phyloP scores from a whole-genome alignment of 2,797 vertebrate species.

The Molothrus ater region DNA sequence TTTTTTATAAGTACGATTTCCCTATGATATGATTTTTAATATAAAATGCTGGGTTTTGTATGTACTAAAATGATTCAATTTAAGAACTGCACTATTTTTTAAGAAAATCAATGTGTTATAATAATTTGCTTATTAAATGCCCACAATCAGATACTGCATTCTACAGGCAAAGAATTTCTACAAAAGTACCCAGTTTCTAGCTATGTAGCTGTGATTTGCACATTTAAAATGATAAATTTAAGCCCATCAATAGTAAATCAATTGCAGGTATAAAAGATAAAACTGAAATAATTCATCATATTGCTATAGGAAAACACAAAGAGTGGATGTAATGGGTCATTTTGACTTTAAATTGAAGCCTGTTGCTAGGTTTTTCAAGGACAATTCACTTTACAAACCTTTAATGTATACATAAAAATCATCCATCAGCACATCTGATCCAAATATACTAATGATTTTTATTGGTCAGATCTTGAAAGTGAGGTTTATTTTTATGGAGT shows the following conservation, averaged over 20 bases:
- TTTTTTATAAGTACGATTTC: constrained; percentile 20
- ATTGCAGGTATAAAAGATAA: constrained; percentile 75
- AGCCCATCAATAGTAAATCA: constrained; percentile 73
- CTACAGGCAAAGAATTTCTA: constrained; percentile 62
- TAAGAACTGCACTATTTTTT: constrained; percentile 62
- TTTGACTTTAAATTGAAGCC: constrained; percentile 65
- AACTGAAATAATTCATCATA: constrained; percentile 73
- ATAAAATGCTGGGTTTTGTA: constrained; percentile 38
- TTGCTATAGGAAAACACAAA: constrained; percentile 51
- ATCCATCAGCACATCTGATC: constrained; percentile 86
- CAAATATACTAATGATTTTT: constrained; percentile 92
- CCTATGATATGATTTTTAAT: constrained; percentile 10
- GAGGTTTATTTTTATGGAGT: constrained; percentile 96
- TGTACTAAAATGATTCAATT: constrained; percentile 59
- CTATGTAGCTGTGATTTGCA: constrained; percentile 50
- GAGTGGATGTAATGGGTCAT: constrained; percentile 36
- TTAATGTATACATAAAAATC: constrained; percentile 73
- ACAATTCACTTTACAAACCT: constrained; percentile 58
- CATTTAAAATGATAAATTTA: constrained; percentile 73
- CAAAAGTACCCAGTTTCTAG: constrained; percentile 55
- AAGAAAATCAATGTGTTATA: constrained; percentile 62
- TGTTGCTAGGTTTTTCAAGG: constrained; percentile 69
- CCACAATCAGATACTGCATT: constrained; percentile 53
- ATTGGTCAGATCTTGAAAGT: constrained; percentile 91
- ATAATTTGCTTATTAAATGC: constrained; percentile 59